Conservation (phyloP, 2,888 invertebrate species). For the Punctoribates punctum region DNA sequence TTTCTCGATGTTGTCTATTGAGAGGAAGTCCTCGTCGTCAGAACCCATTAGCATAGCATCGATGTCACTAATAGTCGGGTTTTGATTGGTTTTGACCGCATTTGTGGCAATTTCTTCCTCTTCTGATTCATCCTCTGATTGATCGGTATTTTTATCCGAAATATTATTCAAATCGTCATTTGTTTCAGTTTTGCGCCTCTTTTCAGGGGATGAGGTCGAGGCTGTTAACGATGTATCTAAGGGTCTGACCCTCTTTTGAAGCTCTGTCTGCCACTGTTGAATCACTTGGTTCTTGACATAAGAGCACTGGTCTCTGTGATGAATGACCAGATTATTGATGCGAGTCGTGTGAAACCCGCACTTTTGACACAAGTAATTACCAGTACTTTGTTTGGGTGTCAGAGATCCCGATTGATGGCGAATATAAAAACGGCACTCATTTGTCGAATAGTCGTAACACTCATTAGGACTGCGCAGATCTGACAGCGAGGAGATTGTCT, state of each 20-base stretch:
- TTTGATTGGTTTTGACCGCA: neutral
- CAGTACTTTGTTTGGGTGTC: constrained; percentile 31
- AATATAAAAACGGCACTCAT: constrained; percentile 40
- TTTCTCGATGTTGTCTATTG: constrained; percentile 17
- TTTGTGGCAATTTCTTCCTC: neutral
- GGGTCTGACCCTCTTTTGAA: constrained; percentile 32
- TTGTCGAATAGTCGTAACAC: constrained; percentile 36
- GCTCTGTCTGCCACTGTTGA: constrained; percentile 34
- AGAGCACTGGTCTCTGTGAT: constrained; percentile 42
- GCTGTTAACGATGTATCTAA: neutral
- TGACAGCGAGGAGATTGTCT: constrained; percentile 28
- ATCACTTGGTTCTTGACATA: constrained; percentile 34
- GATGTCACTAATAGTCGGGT: constrained; percentile 16
- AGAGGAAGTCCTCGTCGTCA: constrained; percentile 22
- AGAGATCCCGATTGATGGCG: constrained; percentile 38
- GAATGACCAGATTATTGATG: constrained; percentile 40
- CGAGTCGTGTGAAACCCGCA: constrained; percentile 41
- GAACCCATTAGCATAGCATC: constrained; percentile 26
- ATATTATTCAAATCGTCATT: constrained; percentile 4
- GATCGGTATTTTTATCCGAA: neutral
- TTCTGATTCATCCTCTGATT: constrained; percentile 9
- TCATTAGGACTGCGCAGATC: constrained; percentile 37
- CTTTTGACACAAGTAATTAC: constrained; percentile 42
- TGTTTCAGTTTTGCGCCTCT: neutral
- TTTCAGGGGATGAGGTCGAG: neutral